These are phyloP conservation scores for Tapirus indicus DNA, from an alignment of 2,797 vertebrate genomes.

Conservation along the genomic window DNA sequence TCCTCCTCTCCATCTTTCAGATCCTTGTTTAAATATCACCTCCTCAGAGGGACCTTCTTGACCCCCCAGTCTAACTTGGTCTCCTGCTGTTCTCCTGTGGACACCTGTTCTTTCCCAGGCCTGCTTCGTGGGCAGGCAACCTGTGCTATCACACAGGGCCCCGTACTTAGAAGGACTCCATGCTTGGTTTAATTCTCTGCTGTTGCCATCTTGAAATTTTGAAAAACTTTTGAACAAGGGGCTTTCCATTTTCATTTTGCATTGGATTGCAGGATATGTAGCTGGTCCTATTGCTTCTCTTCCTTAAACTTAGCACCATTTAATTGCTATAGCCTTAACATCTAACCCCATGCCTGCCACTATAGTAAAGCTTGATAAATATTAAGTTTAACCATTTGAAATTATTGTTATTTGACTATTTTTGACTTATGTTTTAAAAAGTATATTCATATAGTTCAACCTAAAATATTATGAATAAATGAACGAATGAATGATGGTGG, in stretches of 20 bases:
- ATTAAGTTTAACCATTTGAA: constrained; percentile 8
- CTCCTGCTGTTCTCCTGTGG: not conserved
- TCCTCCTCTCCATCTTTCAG: not conserved
- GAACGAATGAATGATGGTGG: not conserved
- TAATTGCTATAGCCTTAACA: not conserved
- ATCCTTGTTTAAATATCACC: not conserved
- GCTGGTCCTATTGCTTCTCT: not conserved
- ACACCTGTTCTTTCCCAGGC: not conserved
- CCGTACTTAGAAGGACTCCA: not conserved
- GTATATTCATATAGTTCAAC: not conserved
- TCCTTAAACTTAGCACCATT: not conserved
- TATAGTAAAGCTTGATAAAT: not conserved
- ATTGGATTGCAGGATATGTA: not conserved
- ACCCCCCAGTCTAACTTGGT: not conserved
- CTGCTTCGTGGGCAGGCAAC: not conserved
- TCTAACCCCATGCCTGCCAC: not conserved
- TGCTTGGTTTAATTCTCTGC: not conserved
- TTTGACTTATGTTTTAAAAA: constrained; percentile 31
- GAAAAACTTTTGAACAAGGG: not conserved
- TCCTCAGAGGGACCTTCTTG: not conserved
- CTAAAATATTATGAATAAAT: constrained; percentile 42
- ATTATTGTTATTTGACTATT: not conserved
- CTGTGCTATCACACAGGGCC: not conserved
- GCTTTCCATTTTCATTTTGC: constrained; percentile 11
- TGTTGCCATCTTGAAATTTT: not conserved